These are phyloP conservation scores for Masnerella sp. DNA, from an alignment of 2,888 invertebrate species.

Conservation along the genomic window DNA sequence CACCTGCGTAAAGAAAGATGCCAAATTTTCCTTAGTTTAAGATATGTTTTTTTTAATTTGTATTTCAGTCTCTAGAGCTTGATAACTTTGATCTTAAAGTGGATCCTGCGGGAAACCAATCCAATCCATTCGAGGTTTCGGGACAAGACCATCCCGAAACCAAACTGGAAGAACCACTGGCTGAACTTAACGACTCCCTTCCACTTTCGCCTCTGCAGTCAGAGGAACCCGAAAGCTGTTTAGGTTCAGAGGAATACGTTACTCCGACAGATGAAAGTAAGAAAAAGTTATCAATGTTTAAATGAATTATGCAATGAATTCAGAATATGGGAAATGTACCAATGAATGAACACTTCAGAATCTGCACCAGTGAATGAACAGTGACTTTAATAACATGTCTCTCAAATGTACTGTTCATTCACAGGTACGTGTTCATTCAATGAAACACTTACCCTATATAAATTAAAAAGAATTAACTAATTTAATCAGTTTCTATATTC, in stretches of 20 bases:
- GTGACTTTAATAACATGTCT: too few relatives aligned
- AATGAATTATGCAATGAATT: constrained; percentile 19
- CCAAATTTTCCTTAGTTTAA: too few relatives aligned
- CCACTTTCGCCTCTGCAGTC: constrained; percentile 13
- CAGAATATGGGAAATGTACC: not conserved
- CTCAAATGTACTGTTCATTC: too few relatives aligned
- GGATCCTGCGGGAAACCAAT: constrained; percentile 1
- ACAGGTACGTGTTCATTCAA: too few relatives aligned
- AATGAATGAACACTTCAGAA: not conserved
- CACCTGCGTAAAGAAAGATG: too few relatives aligned
- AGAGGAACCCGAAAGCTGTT: constrained; percentile 31
- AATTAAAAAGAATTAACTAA: not conserved
- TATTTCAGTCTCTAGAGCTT: too few relatives aligned
- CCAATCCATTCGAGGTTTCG: constrained; percentile 9
- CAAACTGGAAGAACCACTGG: constrained; percentile 14
- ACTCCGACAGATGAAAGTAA: constrained; percentile 70
- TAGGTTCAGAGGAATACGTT: constrained; percentile 67
- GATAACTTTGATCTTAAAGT: too few relatives aligned
- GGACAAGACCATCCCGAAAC: constrained; percentile 6
- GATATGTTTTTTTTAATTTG: too few relatives aligned
- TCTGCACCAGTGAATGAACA: too few relatives aligned
- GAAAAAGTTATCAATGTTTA: too few relatives aligned
- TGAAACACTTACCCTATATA: too few relatives aligned
- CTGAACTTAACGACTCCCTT: constrained; percentile 32
- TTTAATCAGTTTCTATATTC: not conserved